These are phyloP conservation scores for Telmatochromis sp. DNA, from an alignment of 2,113 vertebrate genomes.

Conservation along the genomic window DNA sequence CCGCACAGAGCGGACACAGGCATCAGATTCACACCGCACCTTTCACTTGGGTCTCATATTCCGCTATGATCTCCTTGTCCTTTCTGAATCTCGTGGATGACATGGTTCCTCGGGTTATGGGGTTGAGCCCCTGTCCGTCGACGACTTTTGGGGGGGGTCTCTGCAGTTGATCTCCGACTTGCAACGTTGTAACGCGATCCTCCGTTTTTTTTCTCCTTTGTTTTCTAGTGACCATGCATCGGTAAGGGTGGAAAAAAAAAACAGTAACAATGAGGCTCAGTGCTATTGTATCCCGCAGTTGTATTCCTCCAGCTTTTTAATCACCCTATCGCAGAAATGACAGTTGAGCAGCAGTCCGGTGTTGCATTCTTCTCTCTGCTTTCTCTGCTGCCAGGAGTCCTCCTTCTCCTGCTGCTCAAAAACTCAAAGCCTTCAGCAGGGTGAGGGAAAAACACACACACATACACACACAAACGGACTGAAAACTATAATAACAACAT, in stretches of 20 bases:
- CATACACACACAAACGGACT: conserved; percentile 16
- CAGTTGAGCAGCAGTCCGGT: background rate
- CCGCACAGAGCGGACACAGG: background rate
- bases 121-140: conserved; percentile 42
- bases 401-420: background rate
- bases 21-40: conserved; percentile 65
- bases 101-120: conserved; percentile 72
- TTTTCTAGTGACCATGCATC: background rate
- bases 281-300: background rate
- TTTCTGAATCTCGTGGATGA: conserved; percentile 89
- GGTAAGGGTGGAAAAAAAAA: background rate
- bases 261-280: background rate
- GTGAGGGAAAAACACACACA: background rate
- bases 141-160: conserved; percentile 12
- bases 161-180: conserved; percentile 31
- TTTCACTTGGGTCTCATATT: conserved; percentile 96
- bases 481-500: conserved; percentile 31
- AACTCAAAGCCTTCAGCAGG: conserved; percentile 26
- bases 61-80: conserved; percentile 93
- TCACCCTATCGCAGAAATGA: background rate
- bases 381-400: background rate
- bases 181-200: conserved; percentile 8
- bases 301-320: background rate
- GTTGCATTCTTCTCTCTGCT: conserved; percentile 37
- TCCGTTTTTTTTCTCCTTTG: background rate